A percentile compares a stretch with the other conserved stretches of the same genome.
Evolutionary conservation across 2,113 vertebrate genomes (phyloP).

Genomic region (Brachionichthys hirsutus): DNA sequence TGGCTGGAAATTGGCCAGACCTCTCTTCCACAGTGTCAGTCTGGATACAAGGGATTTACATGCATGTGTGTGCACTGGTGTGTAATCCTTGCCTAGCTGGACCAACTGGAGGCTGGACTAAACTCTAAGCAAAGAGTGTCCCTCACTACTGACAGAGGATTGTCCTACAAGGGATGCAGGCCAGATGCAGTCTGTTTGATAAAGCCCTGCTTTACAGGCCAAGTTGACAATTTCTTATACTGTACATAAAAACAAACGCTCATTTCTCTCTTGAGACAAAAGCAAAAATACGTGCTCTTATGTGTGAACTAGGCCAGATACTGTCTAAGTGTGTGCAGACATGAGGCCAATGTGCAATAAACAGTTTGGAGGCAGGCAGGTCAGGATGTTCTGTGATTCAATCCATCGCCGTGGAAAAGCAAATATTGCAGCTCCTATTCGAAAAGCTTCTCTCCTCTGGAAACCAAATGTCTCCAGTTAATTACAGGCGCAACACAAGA

Average conservation of each 20-base stretch:
- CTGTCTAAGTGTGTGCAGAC: constrained; percentile 7
- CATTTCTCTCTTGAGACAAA: constrained; percentile 41
- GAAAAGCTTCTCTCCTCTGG: background rate
- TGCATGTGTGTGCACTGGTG: constrained; percentile 8
- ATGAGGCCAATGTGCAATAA: no score
- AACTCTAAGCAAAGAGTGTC: constrained; percentile 25
- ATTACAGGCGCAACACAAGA: background rate
- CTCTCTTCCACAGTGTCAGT: background rate
- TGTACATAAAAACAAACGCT: constrained; percentile 25
- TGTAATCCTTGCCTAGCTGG: constrained; percentile 12
- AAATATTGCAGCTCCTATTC: background rate
- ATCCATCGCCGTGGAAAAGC: constrained; percentile 13
- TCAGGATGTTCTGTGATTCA: constrained; percentile 8
- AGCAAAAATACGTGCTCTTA: constrained; percentile 1
- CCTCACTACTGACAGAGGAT: constrained; percentile 6
- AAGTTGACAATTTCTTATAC: constrained; percentile 26
- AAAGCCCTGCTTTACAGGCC: constrained; percentile 18
- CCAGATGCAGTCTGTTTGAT: constrained; percentile 14
- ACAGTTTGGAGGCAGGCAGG: constrained; percentile 1
- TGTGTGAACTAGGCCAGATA: constrained; percentile 31
- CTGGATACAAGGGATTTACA: background rate
- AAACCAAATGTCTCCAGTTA: background rate
- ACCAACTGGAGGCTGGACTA: constrained; percentile 11
- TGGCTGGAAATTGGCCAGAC: constrained; percentile 11
- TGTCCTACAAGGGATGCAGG: constrained; percentile 21